phyloP scores from a whole-genome alignment of 2,888 invertebrate species.

The Emesis furor region DNA sequence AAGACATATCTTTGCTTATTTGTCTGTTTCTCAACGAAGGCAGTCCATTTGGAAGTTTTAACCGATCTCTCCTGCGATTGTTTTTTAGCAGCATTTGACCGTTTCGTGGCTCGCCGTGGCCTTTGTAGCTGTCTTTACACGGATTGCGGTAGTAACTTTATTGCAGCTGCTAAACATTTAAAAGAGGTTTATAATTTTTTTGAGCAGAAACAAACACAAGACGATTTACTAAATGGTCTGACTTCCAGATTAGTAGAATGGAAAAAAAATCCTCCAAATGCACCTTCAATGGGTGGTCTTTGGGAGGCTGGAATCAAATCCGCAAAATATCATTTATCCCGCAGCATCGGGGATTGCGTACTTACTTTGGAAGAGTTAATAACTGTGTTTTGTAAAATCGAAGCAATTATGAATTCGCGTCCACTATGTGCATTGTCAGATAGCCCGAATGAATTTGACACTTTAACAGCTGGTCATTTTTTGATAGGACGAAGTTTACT shows the following conservation, averaged over 20 bases:
- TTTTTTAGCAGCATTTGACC: background rate
- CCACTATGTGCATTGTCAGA: background rate
- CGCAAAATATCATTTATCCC: conserved; percentile 26
- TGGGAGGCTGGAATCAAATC: conserved; percentile 42
- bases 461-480: conserved; percentile 9
- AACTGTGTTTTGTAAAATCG: background rate
- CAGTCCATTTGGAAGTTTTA: conserved; percentile 32
- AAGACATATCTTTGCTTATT: conserved; percentile 30
- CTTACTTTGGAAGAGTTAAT: background rate
- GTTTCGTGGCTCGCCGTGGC: conserved; percentile 36
- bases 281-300: conserved; percentile 31
- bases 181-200: background rate
- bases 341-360: conserved; percentile 11
- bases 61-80: background rate
- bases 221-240: background rate
- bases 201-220: background rate
- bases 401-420: background rate
- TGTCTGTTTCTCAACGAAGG: conserved; percentile 38
- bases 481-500: background rate
- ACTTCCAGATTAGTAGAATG: conserved; percentile 26
- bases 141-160: conserved; percentile 39
- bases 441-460: background rate
- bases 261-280: conserved; percentile 26
- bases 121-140: conserved; percentile 28
- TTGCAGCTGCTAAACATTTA: conserved; percentile 15